Evolutionary conservation across 1,140 invertebrate genomes (phyloP).

Genomic region (Meteorus sp.): DNA sequence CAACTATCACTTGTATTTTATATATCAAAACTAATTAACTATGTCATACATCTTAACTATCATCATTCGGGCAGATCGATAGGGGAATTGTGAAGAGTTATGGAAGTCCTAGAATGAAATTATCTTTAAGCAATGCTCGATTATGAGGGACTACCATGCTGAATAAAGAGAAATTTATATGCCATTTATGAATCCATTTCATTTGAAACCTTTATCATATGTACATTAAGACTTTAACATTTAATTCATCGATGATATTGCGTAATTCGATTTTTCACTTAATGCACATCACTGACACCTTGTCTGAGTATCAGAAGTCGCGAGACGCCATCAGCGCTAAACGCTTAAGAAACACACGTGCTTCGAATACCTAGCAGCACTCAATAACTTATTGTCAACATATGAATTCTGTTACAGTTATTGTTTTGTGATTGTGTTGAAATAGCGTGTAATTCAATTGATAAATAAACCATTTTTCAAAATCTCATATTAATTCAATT

Average conservation of each 20-base stretch:
- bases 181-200: neutral
- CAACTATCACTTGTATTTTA: slow-evolving; percentile 25
- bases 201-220: no score
- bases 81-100: neutral
- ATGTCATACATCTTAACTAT: neutral
- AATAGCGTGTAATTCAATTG: neutral
- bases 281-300: no score
- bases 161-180: slow-evolving; percentile 26
- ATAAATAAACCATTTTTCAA: neutral
- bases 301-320: no score
- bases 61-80: slow-evolving; percentile 8
- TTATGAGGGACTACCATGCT: slow-evolving; percentile 11
- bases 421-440: neutral
- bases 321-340: no score
- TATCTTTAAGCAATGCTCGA: neutral
- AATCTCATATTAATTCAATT: no score
- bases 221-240: neutral
- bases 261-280: neutral
- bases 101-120: neutral
- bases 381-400: neutral
- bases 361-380: neutral
- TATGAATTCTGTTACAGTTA: no score
- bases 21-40: slow-evolving; percentile 10
- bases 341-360: no score
- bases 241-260: no score